phyloP scores from a whole-genome alignment of 30 jellyfish, hydroid and myxozoan species.

The Cassiopea xamachana region DNA sequence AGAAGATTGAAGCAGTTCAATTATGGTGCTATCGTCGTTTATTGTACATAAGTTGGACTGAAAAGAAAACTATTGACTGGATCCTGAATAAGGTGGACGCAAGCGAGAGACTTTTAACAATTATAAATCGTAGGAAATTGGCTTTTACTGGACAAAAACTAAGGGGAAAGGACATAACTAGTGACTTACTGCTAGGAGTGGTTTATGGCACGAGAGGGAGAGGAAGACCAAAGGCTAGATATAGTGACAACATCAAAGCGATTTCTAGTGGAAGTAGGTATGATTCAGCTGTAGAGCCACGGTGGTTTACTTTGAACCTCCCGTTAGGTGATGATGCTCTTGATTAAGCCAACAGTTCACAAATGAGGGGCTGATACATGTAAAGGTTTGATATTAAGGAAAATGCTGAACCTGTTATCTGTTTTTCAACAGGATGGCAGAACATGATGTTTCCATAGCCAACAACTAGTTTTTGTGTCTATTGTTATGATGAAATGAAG shows the following conservation, averaged over 20 bases:
- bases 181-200: conserved; percentile 10
- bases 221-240: neutral
- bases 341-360: no score
- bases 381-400: no score
- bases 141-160: conserved; percentile 29
- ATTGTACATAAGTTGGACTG: conserved; percentile 28
- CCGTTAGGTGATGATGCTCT: conserved; percentile 30
- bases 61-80: conserved; percentile 43
- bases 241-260: conserved; percentile 1
- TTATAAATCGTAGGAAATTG: neutral
- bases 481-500: no score
- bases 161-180: conserved; percentile 34
- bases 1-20: conserved; percentile 1
- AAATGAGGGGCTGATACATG: no score
- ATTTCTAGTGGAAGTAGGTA: neutral
- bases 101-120: neutral
- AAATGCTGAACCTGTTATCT: no score
- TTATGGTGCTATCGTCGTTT: conserved; percentile 42
- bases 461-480: no score
- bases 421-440: no score
- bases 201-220: neutral
- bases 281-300: neutral
- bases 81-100: conserved; percentile 9
- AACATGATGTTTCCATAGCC: no score
- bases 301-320: conserved; percentile 43